Evolutionary conservation across 2,113 vertebrate genomes (phyloP), one percentile per base, ranked within the genome.

Genomic region (Axis porcinus): DNA sequence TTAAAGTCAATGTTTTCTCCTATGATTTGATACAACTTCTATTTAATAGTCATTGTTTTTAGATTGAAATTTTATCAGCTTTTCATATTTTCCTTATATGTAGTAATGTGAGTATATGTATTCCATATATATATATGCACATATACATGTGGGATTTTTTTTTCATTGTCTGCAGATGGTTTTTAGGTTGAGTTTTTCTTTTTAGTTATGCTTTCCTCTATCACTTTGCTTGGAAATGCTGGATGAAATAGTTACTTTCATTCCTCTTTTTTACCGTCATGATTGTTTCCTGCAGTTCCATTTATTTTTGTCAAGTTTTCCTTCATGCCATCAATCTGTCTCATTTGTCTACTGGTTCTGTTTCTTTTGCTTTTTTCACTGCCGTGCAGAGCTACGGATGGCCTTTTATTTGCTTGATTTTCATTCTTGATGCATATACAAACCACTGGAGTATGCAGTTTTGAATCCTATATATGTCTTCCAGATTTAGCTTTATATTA

Each of bases 301-400:
- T 94, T 97, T 96, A 60, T 91, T 96, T 91, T 81, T 96, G 92
- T 97, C 97, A 90, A 30, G 89, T 96, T 95, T 90, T 83, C 50
- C 54, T 84, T 94, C 86, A 52, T 36, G 90, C 36, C 92, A 92
- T 97, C 96, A 74, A 50, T 97, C 94, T 97, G 60, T 33, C 95
- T 93, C 96, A 84, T 97, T 94, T 96, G 81, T 57, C 87, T 40
- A 54, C 58, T 1, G 0, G 43, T 78, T 95, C 79, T 81, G 64
- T 70, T 86, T 91, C 91, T 76, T 86, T 86, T 76, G 28, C 54
- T 57, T 90, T 85, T 95, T 50, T 90, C 81, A 54, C 1, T 12
- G 74, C 84, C 1, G 13, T 64, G 40, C 36, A 28, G 95, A 96
- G 89, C 86, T 50, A 23, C 8, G 16, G 64, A 87, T 58, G 81